Evolutionary conservation across 2,113 vertebrate species (phyloP).

Genomic region (Eulacestoma nigropectus): DNA sequence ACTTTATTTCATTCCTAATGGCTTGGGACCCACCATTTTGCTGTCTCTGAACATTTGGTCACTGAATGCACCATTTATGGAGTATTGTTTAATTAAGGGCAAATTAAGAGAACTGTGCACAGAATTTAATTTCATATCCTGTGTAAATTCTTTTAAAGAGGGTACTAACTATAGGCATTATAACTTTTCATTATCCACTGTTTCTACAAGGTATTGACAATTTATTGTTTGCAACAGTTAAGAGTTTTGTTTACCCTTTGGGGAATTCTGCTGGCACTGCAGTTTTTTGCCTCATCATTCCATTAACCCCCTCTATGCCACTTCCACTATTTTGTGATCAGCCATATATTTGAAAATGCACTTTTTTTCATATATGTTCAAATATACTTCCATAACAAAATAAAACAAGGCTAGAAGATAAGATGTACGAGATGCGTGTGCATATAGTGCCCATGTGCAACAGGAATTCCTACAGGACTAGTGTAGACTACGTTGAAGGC

Average conservation of each 20-base stretch:
- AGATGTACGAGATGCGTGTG: neutral
- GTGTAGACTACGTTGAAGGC: neutral
- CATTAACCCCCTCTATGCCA: slow-evolving; percentile 64
- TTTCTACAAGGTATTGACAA: slow-evolving; percentile 82
- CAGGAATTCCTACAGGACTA: neutral
- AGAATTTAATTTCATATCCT: slow-evolving; percentile 90
- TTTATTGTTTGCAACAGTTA: slow-evolving; percentile 78
- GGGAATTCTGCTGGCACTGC: slow-evolving; percentile 73
- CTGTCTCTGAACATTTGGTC: slow-evolving; percentile 90
- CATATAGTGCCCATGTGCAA: neutral
- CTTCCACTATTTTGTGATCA: neutral
- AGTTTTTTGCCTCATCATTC: slow-evolving; percentile 59
- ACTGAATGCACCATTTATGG: slow-evolving; percentile 90
- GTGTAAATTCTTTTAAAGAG: slow-evolving; percentile 91
- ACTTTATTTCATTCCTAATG: slow-evolving; percentile 84
- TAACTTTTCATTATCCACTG: slow-evolving; percentile 91
- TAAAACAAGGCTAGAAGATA: neutral
- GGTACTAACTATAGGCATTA: slow-evolving; percentile 86
- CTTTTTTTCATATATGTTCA: neutral
- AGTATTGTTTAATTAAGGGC: slow-evolving; percentile 97
- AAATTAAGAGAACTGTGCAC: slow-evolving; percentile 92
- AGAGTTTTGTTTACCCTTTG: slow-evolving; percentile 78
- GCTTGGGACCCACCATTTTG: slow-evolving; percentile 85
- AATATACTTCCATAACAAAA: neutral
- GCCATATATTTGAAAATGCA: neutral